Percentiles rank a stretch among this genome's conserved stretches.
These are phyloP conservation scores for Aleiodes testaceus DNA, from an alignment of 2,888 invertebrate genomes.

Conservation along the genomic window DNA sequence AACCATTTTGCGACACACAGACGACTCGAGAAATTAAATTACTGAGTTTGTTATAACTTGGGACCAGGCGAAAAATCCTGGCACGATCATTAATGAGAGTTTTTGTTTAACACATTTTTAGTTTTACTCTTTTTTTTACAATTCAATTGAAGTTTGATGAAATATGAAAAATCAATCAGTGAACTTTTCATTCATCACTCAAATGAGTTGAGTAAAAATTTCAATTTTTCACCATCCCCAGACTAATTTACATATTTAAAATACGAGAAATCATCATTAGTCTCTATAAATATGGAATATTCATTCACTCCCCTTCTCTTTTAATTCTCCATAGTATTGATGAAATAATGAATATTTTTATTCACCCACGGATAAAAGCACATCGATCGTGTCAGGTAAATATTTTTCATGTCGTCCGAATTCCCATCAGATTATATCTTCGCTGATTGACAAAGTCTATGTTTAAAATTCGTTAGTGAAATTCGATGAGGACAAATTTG, in stretches of 20 bases:
- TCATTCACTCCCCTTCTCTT: background rate
- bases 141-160: slow-evolving; percentile 2
- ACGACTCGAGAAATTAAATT: background rate
- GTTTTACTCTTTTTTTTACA: background rate
- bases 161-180: background rate
- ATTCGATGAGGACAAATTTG: background rate
- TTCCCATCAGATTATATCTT: slow-evolving; percentile 20
- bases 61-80: slow-evolving; percentile 20
- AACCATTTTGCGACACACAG: no score
- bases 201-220: background rate
- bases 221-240: background rate
- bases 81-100: no score
- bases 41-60: slow-evolving; percentile 29
- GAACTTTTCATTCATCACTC: background rate
- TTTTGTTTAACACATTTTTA: background rate
- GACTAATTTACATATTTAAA: slow-evolving; percentile 29
- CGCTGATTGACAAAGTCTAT: slow-evolving; percentile 13
- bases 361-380: background rate
- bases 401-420: slow-evolving; percentile 6
- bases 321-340: slow-evolving; percentile 17
- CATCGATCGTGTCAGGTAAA: slow-evolving; percentile 9
- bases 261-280: background rate
- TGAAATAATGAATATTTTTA: slow-evolving; percentile 32
- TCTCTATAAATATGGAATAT: slow-evolving; percentile 15
- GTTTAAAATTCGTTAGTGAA: background rate